Percentiles rank a stretch among this genome's conserved stretches.
These are phyloP conservation scores for Andrena camellia DNA, from an alignment of 2,888 invertebrate genomes.

Conservation along the genomic window DNA sequence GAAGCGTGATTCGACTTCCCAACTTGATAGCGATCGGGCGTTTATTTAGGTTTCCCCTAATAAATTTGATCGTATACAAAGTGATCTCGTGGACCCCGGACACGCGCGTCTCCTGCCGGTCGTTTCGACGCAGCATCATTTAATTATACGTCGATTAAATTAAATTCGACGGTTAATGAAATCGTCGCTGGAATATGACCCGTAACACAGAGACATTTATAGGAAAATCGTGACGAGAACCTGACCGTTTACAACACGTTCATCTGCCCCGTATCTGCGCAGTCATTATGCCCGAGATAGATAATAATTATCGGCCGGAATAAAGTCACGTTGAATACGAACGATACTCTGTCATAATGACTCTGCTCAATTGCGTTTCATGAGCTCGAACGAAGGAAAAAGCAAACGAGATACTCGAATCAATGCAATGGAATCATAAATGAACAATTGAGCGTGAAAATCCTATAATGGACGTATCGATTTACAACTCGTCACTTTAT, in stretches of 20 bases:
- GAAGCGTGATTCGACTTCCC: constrained; percentile 66
- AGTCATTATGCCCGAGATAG: not conserved
- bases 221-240: not conserved
- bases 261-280: not conserved
- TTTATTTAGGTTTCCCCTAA: constrained; percentile 59
- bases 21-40: constrained; percentile 49
- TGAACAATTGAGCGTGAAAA: constrained; percentile 39
- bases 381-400: not conserved
- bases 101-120: constrained; percentile 3
- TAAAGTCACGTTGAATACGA: not conserved
- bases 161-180: constrained; percentile 2
- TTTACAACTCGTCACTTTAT: not conserved
- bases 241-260: not conserved
- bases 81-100: constrained; percentile 15
- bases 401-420: not conserved
- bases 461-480: constrained; percentile 19
- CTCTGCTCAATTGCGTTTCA: constrained; percentile 19
- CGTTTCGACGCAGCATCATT: not conserved
- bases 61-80: constrained; percentile 63
- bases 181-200: not conserved
- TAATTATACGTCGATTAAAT: constrained; percentile 5
- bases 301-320: constrained; percentile 4
- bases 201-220: not conserved
- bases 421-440: constrained; percentile 27
- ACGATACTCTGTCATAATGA: constrained; percentile 12